phyloP scores from a whole-genome alignment of 2,113 vertebrate genomes.

The Bungarus multicinctus region DNA sequence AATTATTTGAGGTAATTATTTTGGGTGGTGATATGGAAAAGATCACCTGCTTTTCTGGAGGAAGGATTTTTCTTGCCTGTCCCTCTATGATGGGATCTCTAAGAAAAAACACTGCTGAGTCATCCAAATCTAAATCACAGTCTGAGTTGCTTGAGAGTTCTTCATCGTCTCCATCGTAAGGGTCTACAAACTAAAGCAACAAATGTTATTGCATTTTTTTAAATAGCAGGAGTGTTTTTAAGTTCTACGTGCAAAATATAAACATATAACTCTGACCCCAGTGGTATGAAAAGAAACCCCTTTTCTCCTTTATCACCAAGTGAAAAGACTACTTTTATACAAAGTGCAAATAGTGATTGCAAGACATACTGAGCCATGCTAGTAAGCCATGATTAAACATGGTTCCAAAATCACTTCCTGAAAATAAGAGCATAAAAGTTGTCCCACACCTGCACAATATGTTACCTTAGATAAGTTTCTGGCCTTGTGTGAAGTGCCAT shows the following conservation, averaged over 20 bases:
- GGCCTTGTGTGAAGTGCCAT: not conserved
- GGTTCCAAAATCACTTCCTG: not conserved
- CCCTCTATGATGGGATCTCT: not conserved
- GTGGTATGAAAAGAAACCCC: not conserved
- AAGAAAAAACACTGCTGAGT: fast-evolving
- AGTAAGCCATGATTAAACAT: not conserved
- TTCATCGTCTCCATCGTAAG: slow-evolving; percentile 82
- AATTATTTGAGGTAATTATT: slow-evolving; percentile 11
- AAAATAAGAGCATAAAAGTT: not conserved
- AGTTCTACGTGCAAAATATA: not conserved
- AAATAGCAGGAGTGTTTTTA: not conserved
- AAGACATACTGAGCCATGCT: not conserved
- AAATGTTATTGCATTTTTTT: not conserved
- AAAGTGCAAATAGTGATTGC: not conserved
- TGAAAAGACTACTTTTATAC: not conserved
- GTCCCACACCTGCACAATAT: not conserved
- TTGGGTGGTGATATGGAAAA: not conserved
- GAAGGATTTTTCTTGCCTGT: not conserved
- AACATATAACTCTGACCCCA: not conserved
- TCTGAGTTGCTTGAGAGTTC: slow-evolving; percentile 51
- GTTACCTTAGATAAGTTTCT: not conserved
- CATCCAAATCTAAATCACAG: slow-evolving; percentile 22
- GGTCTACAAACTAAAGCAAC: slow-evolving; percentile 77
- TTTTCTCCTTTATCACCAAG: not conserved
- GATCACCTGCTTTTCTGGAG: not conserved